Evolutionary conservation across 2,888 invertebrate species (phyloP).

Genomic region (Lacanobia oleracea): DNA sequence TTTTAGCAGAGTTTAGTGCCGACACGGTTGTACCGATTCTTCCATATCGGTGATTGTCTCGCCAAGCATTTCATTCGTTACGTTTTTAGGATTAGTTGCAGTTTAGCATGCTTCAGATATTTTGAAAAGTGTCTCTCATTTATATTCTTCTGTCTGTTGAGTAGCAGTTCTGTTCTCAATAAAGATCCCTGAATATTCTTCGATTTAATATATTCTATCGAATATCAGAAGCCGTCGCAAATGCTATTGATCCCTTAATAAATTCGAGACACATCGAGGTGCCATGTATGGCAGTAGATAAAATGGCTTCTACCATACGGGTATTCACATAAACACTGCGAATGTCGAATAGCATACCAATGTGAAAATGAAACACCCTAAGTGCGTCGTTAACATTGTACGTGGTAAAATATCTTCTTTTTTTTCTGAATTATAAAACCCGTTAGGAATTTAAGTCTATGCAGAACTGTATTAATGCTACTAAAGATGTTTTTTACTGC

Average conservation of each 20-base stretch:
- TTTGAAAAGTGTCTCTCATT: slow-evolving; percentile 40
- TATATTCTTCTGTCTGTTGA: background rate
- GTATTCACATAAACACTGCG: slow-evolving; percentile 23
- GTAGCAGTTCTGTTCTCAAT: background rate
- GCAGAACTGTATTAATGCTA: slow-evolving; percentile 16
- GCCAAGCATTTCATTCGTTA: slow-evolving; percentile 39
- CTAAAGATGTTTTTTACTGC: slow-evolving; percentile 37
- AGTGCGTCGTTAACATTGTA: slow-evolving; percentile 17
- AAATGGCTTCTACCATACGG: slow-evolving; percentile 28
- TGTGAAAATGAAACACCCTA: slow-evolving; percentile 14
- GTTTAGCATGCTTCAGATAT: slow-evolving; percentile 41
- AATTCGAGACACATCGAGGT: slow-evolving; percentile 31
- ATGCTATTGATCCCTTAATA: slow-evolving; percentile 23
- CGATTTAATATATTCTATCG: background rate
- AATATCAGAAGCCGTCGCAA: slow-evolving; percentile 8
- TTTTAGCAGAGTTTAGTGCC: slow-evolving; percentile 31
- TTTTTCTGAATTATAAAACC: slow-evolving; percentile 39
- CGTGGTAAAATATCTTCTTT: slow-evolving; percentile 14
- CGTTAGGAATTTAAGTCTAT: slow-evolving; percentile 45
- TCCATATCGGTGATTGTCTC: slow-evolving; percentile 39
- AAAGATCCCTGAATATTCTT: background rate
- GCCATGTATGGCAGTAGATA: slow-evolving; percentile 22
- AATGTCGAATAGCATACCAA: slow-evolving; percentile 33
- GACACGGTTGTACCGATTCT: slow-evolving; percentile 31
- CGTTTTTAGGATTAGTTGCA: slow-evolving; percentile 23